Conservation (phyloP, 2,113 vertebrate genomes). For the Halcyon malimbica region DNA sequence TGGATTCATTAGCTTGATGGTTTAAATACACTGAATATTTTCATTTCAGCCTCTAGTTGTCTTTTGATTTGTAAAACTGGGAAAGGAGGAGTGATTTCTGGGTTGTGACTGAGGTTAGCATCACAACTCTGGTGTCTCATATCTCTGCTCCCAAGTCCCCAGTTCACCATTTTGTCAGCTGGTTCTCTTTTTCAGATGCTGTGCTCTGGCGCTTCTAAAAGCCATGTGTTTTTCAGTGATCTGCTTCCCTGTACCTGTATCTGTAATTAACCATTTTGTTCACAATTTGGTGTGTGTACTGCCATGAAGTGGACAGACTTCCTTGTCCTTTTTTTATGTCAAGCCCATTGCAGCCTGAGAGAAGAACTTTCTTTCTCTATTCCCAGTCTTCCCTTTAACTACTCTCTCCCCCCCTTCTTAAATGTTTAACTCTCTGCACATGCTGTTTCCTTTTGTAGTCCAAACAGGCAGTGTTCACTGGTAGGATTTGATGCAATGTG, state of each 20-base stretch:
- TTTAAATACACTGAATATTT: not conserved
- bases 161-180: not conserved
- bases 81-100: not conserved
- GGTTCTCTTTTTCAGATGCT: not conserved
- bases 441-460: not conserved
- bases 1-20: not conserved
- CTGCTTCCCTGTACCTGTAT: not conserved
- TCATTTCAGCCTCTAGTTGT: not conserved
- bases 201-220: not conserved
- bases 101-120: not conserved
- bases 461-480: not conserved
- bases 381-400: not conserved
- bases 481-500: not conserved
- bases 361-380: not conserved
- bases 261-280: not conserved
- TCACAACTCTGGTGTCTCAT: not conserved
- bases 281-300: not conserved
- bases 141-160: not conserved
- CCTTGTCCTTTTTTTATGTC: not conserved
- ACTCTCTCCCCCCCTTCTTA: not conserved
- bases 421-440: not conserved
- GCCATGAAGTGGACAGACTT: not conserved
- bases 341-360: not conserved
- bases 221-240: not conserved
- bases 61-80: not conserved